Evolutionary conservation across 2,797 vertebrate genomes (phyloP).

Genomic region (Darevskia mixta): DNA sequence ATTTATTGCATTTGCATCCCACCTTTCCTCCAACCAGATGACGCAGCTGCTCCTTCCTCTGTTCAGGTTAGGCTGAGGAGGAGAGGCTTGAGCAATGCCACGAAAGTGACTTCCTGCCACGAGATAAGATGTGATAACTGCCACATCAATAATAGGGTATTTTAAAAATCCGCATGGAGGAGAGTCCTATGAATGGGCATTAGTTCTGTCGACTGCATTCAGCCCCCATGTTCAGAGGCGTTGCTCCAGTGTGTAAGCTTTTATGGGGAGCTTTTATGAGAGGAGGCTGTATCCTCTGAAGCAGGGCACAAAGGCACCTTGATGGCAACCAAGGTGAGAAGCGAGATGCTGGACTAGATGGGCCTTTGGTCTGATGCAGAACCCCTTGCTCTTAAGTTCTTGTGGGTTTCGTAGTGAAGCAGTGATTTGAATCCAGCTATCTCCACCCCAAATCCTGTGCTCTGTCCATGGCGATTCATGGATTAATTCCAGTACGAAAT

Average conservation of each 20-base stretch:
- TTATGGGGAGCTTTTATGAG: too few species aligned
- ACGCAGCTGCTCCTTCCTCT: not conserved
- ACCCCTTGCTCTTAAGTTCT: too few species aligned
- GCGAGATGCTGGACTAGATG: too few species aligned
- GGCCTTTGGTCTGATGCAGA: too few species aligned
- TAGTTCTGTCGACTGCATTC: not conserved
- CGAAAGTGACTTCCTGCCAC: not conserved
- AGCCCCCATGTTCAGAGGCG: too few species aligned
- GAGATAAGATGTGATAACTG: not conserved
- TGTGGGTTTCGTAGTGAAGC: not conserved
- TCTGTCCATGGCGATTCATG: not conserved
- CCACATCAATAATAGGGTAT: not conserved
- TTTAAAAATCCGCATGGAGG: not conserved
- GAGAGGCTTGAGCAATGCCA: not conserved
- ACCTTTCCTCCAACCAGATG: not conserved
- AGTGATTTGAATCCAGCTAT: not conserved
- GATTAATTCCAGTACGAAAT: not conserved
- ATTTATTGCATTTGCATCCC: not conserved
- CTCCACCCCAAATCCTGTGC: not conserved
- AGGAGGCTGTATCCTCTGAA: too few species aligned
- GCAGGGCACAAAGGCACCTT: too few species aligned
- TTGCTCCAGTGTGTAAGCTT: too few species aligned
- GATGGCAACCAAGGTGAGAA: too few species aligned
- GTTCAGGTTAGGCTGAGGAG: not conserved
- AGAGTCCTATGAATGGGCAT: not conserved